Evolutionary conservation across 2,113 vertebrate genomes (phyloP).

Genomic region (Narcine bancroftii): DNA sequence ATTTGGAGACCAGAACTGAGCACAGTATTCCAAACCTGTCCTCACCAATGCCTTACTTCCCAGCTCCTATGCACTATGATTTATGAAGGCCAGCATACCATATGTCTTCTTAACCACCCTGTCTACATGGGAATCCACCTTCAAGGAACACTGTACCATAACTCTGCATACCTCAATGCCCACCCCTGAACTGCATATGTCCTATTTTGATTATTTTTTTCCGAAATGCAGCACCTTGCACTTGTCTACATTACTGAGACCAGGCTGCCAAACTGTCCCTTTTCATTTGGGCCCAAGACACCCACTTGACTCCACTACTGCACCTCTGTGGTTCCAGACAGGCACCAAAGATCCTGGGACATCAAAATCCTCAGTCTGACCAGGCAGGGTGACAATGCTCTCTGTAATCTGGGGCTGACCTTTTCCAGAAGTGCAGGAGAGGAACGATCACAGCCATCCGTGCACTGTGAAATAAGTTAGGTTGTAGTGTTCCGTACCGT

Average conservation of each 20-base stretch:
- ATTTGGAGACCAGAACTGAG: too few relatives aligned
- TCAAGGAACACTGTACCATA: too few relatives aligned
- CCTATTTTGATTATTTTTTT: too few relatives aligned
- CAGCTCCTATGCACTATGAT: too few relatives aligned
- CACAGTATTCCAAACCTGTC: too few relatives aligned
- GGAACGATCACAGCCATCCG: not conserved
- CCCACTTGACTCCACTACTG: not conserved
- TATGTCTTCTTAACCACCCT: too few relatives aligned
- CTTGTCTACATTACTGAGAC: not conserved
- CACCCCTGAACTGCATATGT: too few relatives aligned
- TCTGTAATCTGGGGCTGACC: not conserved
- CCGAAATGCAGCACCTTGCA: too few relatives aligned
- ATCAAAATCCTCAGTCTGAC: not conserved
- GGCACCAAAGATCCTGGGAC: not conserved
- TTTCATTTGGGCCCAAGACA: not conserved
- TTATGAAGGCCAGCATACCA: too few relatives aligned
- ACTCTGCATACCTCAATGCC: too few relatives aligned
- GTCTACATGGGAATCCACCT: too few relatives aligned
- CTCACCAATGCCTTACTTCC: too few relatives aligned
- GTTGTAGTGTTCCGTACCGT: not conserved
- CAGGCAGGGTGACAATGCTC: not conserved
- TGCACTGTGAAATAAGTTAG: not conserved
- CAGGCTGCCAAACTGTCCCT: not conserved
- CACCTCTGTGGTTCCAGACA: not conserved
- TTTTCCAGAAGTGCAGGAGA: slow-evolving; percentile 17